phyloP scores from a whole-genome alignment of 1,140 invertebrate species.

The Cotesia typhae region DNA sequence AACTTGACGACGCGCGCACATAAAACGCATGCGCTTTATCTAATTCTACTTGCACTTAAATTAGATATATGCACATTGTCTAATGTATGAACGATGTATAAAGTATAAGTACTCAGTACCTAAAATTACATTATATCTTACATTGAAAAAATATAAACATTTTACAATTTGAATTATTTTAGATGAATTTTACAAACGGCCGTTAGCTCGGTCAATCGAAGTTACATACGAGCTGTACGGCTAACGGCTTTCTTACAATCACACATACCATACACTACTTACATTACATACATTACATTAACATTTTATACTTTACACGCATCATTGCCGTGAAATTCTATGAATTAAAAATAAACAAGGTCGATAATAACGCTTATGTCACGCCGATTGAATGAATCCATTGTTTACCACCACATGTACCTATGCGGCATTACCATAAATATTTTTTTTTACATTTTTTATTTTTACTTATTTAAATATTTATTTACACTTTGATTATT shows the following conservation, averaged over 20 bases:
- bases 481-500: background rate
- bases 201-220: conserved; percentile 19
- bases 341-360: conserved; percentile 5
- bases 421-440: background rate
- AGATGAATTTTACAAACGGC: conserved; percentile 5
- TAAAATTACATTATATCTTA: background rate
- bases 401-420: background rate
- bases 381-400: background rate
- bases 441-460: background rate
- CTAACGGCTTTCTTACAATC: conserved; percentile 19
- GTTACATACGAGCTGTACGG: no score
- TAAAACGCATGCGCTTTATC: conserved; percentile 3
- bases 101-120: no score
- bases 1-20: background rate
- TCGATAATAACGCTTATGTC: conserved; percentile 6
- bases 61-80: conserved; percentile 15
- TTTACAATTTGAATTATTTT: background rate
- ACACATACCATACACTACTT: background rate
- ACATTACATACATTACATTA: background rate
- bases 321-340: conserved; percentile 8
- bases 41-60: conserved; percentile 22
- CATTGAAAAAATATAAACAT: background rate
- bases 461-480: background rate
- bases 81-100: background rate
- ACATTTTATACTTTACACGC: conserved; percentile 11